A percentile compares a stretch with the other conserved stretches of the same genome.
phyloP scores from a whole-genome alignment of 2,113 vertebrate species.

The Aix galericulata region DNA sequence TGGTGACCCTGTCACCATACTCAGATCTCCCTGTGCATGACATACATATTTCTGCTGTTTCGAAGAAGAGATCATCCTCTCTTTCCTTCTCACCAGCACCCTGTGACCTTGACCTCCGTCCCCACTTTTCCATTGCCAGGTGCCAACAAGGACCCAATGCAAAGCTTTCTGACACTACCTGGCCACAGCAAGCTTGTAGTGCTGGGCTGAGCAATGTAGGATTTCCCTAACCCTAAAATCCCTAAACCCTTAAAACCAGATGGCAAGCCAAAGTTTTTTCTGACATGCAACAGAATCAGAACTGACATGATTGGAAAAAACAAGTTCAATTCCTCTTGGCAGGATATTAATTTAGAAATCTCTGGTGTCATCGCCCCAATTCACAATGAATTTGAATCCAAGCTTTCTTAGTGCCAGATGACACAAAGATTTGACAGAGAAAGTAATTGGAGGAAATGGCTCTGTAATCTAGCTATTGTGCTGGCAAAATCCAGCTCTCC shows the following conservation, averaged over 20 bases:
- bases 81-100: not conserved
- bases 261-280: not conserved
- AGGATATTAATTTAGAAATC: slow-evolving; percentile 55
- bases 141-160: not conserved
- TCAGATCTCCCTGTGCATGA: not conserved
- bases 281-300: slow-evolving; percentile 47
- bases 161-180: not conserved
- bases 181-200: rapidly evolving
- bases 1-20: not conserved
- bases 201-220: not conserved
- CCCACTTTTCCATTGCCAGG: not conserved
- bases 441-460: slow-evolving; percentile 65
- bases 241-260: not conserved
- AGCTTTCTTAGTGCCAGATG: slow-evolving; percentile 1
- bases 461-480: slow-evolving; percentile 60
- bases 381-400: slow-evolving; percentile 43
- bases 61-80: not conserved
- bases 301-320: not conserved
- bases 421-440: slow-evolving; percentile 35
- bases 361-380: slow-evolving; percentile 13
- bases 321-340: slow-evolving; percentile 52
- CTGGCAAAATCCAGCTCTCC: slow-evolving; percentile 41
- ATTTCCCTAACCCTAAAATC: not conserved
- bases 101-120: not conserved
- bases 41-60: not conserved